A percentile compares a stretch with the other conserved stretches of the same genome.
These are phyloP conservation scores for Neogobius melanostomus DNA, from an alignment of 2,113 vertebrate genomes.

Conservation along the genomic window DNA sequence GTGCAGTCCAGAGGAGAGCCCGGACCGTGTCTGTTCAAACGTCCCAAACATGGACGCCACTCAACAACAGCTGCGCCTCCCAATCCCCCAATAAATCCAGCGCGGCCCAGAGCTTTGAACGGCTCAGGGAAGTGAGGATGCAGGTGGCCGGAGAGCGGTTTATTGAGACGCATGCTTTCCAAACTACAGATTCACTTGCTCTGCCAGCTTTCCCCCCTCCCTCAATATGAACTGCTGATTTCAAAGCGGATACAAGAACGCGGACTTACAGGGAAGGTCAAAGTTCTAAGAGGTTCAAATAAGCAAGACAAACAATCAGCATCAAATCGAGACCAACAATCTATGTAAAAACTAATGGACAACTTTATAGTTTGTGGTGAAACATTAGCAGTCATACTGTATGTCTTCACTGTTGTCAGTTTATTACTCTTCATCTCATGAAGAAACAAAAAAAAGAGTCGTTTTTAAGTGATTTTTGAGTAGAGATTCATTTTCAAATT, in stretches of 20 bases:
- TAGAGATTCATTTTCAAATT: too few relatives aligned
- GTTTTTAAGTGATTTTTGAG: too few relatives aligned
- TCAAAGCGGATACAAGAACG: background rate
- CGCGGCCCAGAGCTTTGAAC: constrained; percentile 51
- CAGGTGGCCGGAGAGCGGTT: constrained; percentile 66
- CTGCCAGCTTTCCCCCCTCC: background rate
- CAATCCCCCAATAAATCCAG: constrained; percentile 60
- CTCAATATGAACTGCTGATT: constrained; percentile 14
- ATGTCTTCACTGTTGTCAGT: too few relatives aligned
- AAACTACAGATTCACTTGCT: constrained; percentile 55
- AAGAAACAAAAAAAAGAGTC: too few relatives aligned
- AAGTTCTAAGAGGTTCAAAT: background rate
- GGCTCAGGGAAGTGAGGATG: constrained; percentile 54
- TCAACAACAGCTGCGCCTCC: constrained; percentile 59
- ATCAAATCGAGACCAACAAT: too few relatives aligned
- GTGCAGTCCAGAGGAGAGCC: constrained; percentile 54
- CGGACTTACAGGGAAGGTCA: background rate
- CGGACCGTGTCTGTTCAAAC: constrained; percentile 50
- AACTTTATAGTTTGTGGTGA: too few relatives aligned
- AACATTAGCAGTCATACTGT: too few relatives aligned
- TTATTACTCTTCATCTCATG: too few relatives aligned
- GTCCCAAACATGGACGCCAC: constrained; percentile 27
- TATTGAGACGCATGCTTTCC: constrained; percentile 68
- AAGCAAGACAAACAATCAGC: too few relatives aligned
- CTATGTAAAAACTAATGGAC: too few relatives aligned